Evolutionary conservation across 1,140 invertebrate genomes (phyloP), one percentile per base, ranked within the genome.

Genomic region (Rhopalosiphum maidis): DNA sequence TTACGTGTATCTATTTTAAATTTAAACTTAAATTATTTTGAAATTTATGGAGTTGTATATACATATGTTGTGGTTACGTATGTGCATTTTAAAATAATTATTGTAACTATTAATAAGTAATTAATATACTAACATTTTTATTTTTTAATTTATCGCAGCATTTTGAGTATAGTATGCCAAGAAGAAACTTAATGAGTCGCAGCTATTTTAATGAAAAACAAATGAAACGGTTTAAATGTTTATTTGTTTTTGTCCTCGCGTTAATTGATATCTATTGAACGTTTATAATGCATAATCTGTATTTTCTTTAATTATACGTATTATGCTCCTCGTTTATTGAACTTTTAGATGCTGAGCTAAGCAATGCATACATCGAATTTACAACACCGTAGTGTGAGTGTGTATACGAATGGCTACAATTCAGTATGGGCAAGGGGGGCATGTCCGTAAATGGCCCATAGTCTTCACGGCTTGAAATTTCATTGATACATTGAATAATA

Each of bases 231-330:
- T n/a, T 77, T n/a, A n/a, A 77, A 77, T 6, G 60, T 77, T 77
- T 77, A 77, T 77, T 77, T 77, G 60, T 77, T 77, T n/a, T 77
- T 18, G 30, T 77, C 60, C 60, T 3, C 60, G 15, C 30, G 30
- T 77, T 77, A 77, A 77, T 77, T 77, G 60, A 77, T 77, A 77
- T 77, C 60, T 77, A 77, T 77, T 77, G 60, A 77, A 77, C 15
- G 30, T n/a, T 18, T 77, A 18, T 77, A 77, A 77, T 77, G 60
- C 15, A n/a, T 35, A n/a, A n/a, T 77, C 60, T 23, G 55, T 77
- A n/a, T 18, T 77, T 77, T n/a, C 15, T 77, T 77, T 77, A n/a
- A n/a, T n/a, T 77, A 77, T 6, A 77, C 9, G 41, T 4, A 41
- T 41, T 77, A 77, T 77, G 60, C 11, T n/a, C 60, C 30, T 77